These are phyloP conservation scores for Eleutherodactylus coqui DNA, from an alignment of 2,797 vertebrate genomes.

Conservation along the genomic window DNA sequence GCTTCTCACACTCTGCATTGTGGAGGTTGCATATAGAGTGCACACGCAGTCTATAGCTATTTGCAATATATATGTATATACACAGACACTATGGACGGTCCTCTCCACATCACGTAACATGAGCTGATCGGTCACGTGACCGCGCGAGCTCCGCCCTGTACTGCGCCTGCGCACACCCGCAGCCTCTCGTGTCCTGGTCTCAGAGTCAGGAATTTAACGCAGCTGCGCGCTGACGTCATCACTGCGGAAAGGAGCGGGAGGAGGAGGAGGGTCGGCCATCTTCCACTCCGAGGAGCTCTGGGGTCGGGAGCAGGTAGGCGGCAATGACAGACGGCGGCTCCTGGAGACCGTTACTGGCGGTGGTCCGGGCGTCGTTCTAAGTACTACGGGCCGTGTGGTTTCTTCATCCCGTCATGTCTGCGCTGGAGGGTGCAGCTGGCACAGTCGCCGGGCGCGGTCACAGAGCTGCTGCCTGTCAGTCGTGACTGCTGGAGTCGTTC, in stretches of 20 bases:
- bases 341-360: background rate
- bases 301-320: conserved; percentile 35
- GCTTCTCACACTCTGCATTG: too few relatives aligned
- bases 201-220: background rate
- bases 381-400: background rate
- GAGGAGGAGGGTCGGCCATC: conserved; percentile 60
- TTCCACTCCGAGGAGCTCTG: conserved; percentile 34
- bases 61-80: too few relatives aligned
- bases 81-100: background rate
- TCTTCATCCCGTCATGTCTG: background rate
- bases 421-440: background rate
- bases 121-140: conserved; percentile 1
- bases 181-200: background rate
- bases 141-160: fast-evolving
- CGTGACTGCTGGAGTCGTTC: background rate
- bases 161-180: background rate
- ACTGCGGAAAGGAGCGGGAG: conserved; percentile 59
- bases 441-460: conserved; percentile 4
- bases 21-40: too few relatives aligned
- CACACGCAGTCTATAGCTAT: too few relatives aligned
- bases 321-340: background rate
- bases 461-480: background rate
- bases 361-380: too few relatives aligned
- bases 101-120: background rate
- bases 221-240: conserved; percentile 54